Evolutionary conservation across 64 coral and sea anemone species (phyloP).

Genomic region (Montipora cactus): DNA sequence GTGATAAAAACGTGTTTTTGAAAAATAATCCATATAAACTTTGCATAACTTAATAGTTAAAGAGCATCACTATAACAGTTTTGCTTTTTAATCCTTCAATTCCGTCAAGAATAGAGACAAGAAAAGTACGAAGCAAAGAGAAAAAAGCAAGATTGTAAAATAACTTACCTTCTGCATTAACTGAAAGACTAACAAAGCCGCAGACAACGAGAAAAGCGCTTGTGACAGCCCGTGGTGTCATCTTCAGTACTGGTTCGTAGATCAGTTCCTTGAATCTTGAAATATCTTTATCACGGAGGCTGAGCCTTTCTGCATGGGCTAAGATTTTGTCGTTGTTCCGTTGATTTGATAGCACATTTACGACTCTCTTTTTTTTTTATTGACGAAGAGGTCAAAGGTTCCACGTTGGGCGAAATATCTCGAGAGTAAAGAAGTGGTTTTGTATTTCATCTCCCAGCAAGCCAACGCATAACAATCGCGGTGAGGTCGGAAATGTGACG

Average conservation of each 20-base stretch:
- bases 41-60: too few relatives aligned
- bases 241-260: neutral
- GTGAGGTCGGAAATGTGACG: slow-evolving; percentile 44
- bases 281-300: neutral
- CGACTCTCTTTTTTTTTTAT: slow-evolving; percentile 21
- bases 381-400: neutral
- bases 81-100: too few relatives aligned
- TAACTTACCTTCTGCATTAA: neutral
- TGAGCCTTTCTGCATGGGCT: neutral
- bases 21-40: too few relatives aligned
- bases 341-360: neutral
- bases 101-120: neutral
- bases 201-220: neutral
- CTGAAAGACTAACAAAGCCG: neutral
- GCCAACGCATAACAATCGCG: neutral
- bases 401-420: neutral
- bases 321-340: neutral
- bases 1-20: too few relatives aligned
- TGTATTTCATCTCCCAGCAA: neutral
- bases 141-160: neutral
- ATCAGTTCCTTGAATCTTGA: neutral
- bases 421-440: neutral
- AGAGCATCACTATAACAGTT: too few relatives aligned
- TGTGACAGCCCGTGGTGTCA: neutral
- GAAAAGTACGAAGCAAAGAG: neutral